phyloP scores from a whole-genome alignment of 30 jellyfish, hydroid and myxozoan species.

The Kudoa iwatai region DNA sequence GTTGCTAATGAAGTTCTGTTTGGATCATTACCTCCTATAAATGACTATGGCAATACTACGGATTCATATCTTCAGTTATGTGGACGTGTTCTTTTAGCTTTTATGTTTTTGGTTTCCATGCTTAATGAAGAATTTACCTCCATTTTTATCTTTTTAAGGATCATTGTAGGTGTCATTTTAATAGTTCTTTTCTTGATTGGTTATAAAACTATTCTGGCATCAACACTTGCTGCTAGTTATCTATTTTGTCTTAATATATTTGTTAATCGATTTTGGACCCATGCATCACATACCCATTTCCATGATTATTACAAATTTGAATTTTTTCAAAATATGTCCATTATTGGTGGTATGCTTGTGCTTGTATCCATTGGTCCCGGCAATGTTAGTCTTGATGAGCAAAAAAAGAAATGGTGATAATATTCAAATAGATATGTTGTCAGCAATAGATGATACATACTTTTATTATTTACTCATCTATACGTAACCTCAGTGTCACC shows the following conservation, averaged over 20 bases:
- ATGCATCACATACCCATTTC: slow-evolving; percentile 68
- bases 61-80: slow-evolving; percentile 84
- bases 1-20: no score
- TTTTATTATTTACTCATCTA: no score
- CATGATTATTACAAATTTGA: slow-evolving; percentile 79
- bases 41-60: slow-evolving; percentile 27
- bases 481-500: no score
- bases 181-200: slow-evolving; percentile 37
- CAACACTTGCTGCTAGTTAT: slow-evolving; percentile 33
- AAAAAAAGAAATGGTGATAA: slow-evolving; percentile 63
- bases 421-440: no score
- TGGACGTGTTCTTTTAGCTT: slow-evolving; percentile 56
- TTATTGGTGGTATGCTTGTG: slow-evolving; percentile 76
- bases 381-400: slow-evolving; percentile 85
- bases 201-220: slow-evolving; percentile 71
- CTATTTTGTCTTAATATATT: slow-evolving; percentile 14
- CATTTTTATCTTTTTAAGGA: slow-evolving; percentile 2
- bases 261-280: slow-evolving; percentile 92
- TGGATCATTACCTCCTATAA: no score
- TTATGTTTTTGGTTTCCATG: slow-evolving; percentile 49
- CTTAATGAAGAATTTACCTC: slow-evolving; percentile 34
- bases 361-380: slow-evolving; percentile 98
- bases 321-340: slow-evolving; percentile 95
- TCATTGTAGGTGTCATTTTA: slow-evolving; percentile 1
- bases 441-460: no score